phyloP scores from a whole-genome alignment of 35 echinoderm and acorn worm species.

The Acanthaster planci region DNA sequence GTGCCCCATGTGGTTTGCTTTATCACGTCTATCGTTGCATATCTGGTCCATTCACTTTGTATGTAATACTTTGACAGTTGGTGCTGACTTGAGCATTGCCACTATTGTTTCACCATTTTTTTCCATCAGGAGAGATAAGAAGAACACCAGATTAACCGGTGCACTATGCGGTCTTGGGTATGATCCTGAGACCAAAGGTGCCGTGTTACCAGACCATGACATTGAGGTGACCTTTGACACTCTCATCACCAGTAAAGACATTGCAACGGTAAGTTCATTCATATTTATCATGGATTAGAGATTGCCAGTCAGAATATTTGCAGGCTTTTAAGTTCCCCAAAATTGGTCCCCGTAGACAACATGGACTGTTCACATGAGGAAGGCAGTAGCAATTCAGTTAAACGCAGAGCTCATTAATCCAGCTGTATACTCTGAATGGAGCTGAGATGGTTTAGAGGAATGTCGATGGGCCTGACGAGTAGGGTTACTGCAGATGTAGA shows the following conservation, averaged over 20 bases:
- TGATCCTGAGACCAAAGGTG: constrained; percentile 57
- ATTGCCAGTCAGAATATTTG: not conserved
- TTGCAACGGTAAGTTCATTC: constrained; percentile 57
- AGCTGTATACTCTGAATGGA: too few species aligned
- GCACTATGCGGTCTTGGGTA: constrained; percentile 88
- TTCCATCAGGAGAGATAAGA: constrained; percentile 60
- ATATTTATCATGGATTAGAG: not conserved
- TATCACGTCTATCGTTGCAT: too few species aligned
- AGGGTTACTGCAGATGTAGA: too few species aligned
- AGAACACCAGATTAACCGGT: constrained; percentile 72
- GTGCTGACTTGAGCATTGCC: too few species aligned
- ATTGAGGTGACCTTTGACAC: constrained; percentile 93
- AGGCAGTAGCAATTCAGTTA: too few species aligned
- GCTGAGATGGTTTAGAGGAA: too few species aligned
- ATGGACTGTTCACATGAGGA: not conserved
- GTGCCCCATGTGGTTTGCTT: too few species aligned
- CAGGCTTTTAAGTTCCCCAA: not conserved
- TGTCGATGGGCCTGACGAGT: too few species aligned
- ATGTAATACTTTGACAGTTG: too few species aligned
- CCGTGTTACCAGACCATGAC: constrained; percentile 88
- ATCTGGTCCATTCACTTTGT: too few species aligned
- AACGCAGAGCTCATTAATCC: too few species aligned
- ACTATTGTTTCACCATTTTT: not conserved
- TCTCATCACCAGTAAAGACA: constrained; percentile 73
- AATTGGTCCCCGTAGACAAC: not conserved